These are phyloP conservation scores for Chroicocephalus ridibundus DNA, from an alignment of 2,113 vertebrate species.

Conservation along the genomic window DNA sequence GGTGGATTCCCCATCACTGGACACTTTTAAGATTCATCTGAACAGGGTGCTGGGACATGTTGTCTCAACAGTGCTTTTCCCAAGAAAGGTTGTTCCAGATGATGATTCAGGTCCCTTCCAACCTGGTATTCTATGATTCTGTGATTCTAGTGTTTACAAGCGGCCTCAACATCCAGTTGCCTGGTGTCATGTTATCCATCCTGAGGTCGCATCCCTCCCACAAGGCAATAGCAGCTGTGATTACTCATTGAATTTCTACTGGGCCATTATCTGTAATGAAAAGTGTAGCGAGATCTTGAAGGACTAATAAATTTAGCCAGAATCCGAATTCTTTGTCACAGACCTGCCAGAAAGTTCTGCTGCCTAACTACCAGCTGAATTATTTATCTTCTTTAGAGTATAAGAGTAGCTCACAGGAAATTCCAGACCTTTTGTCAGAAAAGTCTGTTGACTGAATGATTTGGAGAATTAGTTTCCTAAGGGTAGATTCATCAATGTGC, in stretches of 20 bases:
- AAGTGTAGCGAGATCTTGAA: neutral
- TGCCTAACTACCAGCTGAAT: neutral
- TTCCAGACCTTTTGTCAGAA: neutral
- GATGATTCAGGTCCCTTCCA: neutral
- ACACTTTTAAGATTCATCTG: neutral
- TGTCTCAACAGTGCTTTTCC: neutral
- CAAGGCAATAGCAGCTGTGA: neutral
- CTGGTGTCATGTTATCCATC: neutral
- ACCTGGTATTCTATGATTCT: neutral
- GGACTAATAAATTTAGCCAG: neutral
- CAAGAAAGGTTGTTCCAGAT: neutral
- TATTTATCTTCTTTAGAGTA: neutral
- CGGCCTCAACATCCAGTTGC: fast-evolving
- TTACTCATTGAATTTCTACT: neutral
- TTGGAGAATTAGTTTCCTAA: neutral
- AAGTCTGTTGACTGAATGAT: neutral
- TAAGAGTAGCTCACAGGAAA: neutral
- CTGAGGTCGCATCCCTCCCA: neutral
- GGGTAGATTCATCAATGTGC: neutral
- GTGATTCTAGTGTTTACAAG: neutral
- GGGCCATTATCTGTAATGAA: neutral
- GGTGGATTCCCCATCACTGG: neutral
- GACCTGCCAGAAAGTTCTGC: neutral
- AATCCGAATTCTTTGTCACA: neutral
- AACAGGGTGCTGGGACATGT: no score